Evolutionary conservation across 2,888 invertebrate genomes (phyloP), one percentile per base, ranked within the genome.

Genomic region (Amphipoea lucens): DNA sequence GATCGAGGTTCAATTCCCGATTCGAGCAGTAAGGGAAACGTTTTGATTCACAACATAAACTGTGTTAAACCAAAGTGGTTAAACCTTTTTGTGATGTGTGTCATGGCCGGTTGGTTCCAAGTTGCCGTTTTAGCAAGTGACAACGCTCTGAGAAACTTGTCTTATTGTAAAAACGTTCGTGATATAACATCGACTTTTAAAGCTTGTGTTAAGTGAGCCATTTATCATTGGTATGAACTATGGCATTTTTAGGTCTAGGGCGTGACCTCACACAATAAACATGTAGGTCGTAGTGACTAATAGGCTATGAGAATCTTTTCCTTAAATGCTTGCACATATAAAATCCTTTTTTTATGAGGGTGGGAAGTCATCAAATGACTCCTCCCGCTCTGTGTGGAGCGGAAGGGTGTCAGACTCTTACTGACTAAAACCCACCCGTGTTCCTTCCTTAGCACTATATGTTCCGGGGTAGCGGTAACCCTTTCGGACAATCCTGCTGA

Each of bases 101-200:
- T 89, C 90, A 90, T 80, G 88, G 90, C 70, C 82, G 51, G 54
- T 82, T 45, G 60, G 86, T 79, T 82, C 20, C 57, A 67, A 84
- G 62, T 80, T 82, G 67, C 71, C 65, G 57, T 84, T 84, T 84
- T 74, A 71, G 76, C 67, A 65, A 72, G 54, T 66, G 66, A 68
- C 60, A 80, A 51, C 73, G 78, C 29, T 48, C 67, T 68, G 40
- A 40, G 77, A 76, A 74, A 87, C 74, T 77, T 79, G 69, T 70
- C 76, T 71, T 74, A 69, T 80, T 81, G 80, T 79, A 79, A 77
- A 68, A 79, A 74, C 40, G 60, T 48, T 29, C 36, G 29, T 85
- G 81, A 84, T 81, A 84, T 87, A 84, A 80, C 75, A 74, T 72
- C 45, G 76, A 69, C 84, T 74, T 84, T 77, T 80, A 80, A 40